Evolutionary conservation across 2,797 vertebrate species (phyloP), one percentile per base, ranked within the genome.

Genomic region (Microhierax caerulescens): DNA sequence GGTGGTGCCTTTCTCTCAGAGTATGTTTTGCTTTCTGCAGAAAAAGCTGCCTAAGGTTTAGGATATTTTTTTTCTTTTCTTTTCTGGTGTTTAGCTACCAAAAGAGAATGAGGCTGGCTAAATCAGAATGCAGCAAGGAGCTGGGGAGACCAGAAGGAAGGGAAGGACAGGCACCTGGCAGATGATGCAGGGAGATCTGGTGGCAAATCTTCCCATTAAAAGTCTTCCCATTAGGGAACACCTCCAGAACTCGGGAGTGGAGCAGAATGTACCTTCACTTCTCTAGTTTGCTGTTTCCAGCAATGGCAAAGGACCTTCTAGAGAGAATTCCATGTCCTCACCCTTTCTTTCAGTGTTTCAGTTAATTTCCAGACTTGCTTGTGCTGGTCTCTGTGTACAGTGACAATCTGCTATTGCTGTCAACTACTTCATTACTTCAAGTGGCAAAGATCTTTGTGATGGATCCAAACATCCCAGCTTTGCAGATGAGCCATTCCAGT

Each of bases 131-230:
- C 85, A 89, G 94, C 27, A 56, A 54, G 88, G 51, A 88, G 68
- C 76, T 88, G 85, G 75, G 50, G 70, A 48, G 80, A 93, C 85
- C 94, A 95, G 91, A 93, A 89, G 87, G 78, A 20, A 39, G 68
- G 89, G 63, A 70, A 94, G 90, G 94, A 79, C 89, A 70, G 70
- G 72, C 5, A 7, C 63, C 91, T 93, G 93, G 84, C 81, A 87
- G 84, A 75, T 50, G 50, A 85, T 23, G 22, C 79, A 64, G 68
- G 47, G 27, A 60, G 86, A 86, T 92, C 69, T 94, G 85, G 61
- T 90, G 28, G 90, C 57, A 59, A 34, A 95, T 6, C 34, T 73
- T 92, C 70, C 91, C 54, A 39, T 59, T 76, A 34, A n/a, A 34
- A 95, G 70, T 6, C 34, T 73, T 92, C 70, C 91, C 54, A 39